Base-by-base conservation (phyloP, 2,888 invertebrate species). In the Euzetes globulus region DNA sequence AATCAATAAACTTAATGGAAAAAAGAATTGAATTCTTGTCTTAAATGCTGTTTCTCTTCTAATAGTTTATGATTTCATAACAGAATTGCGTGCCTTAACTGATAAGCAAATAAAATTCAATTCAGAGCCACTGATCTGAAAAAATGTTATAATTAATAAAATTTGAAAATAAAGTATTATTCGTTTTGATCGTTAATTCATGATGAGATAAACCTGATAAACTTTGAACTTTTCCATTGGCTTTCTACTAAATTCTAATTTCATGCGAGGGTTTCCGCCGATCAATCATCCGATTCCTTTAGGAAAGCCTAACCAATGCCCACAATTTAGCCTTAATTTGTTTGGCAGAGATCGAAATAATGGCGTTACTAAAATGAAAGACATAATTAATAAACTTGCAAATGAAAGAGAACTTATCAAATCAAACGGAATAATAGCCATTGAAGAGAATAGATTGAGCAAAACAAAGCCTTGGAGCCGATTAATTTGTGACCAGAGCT, bases 401-500 rank as follows among this genome's bases (percentile, higher is more conserved):
- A 52, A 60, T 25, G 63, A 63, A 63, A 63, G 63, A 63, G 33
- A 63, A 63, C 7, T 60, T 60, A 60, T 33, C 17, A 63, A 17
- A 17, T 22, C n/a, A 33, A 60, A 27, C 4, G 52, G 25, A 55
- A 33, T 29, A n/a, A 63, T 27, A 63, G 29, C 29, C n/a, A n/a
- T 22, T 47, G 7, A 5, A 55, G 19, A 55, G 55, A 55, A 55
- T 55, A 55, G 19, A n/a, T 22, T 22, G 4, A 22, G 11, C 33
- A 68, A 68, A 68, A 68, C 25, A 41, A 68, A 65, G 29, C 17
- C 37, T 3, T n/a, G n/a, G 29, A 45, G 68, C 37, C 22, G 68
- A 68, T 68, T 68, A 68, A 27, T 63, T 68, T 68, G 22, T 3
- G 37, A 68, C 41, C 68, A 68, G 9, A 65, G 9, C 65, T 65